Base-by-base conservation (phyloP, 2,888 invertebrate species). In the Leucoptera coffeella region DNA sequence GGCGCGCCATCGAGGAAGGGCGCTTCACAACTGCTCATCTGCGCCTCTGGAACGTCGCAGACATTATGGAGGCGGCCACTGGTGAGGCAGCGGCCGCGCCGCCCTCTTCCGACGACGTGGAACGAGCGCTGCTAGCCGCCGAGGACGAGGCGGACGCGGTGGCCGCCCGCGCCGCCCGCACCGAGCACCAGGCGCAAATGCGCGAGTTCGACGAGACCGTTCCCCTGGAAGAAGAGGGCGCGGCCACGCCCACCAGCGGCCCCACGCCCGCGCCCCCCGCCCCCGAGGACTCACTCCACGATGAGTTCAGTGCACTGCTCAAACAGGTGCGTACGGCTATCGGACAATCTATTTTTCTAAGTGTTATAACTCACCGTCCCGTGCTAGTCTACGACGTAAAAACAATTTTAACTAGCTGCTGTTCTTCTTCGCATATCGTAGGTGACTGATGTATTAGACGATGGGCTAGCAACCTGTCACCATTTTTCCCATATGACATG, bases 21-120 rank as follows among this genome's bases (percentile, higher is more conserved):
- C 95, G 94, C 65, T 99, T 99, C 57, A 99, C 96, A 14, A 94
- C 97, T 9, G 90, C 93, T 0, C 94, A 88, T 61, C 92, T 99
- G 67, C 90, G 93, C 50, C 82, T 96, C 58, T 82, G 84, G 29
- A 81, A 87, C 46, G 81, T 82, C 35, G 80, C 87, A 15, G 34
- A 17, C 21, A 23, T 69, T 73, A 26, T 4, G 23, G 20, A 20
- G 10, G 28, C 31, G 17, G 32, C 28, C 12, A 32, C 31, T 17
- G 32, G 29, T 12, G 32, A 33, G 15, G 38, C 22, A 5, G 28
- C n/a, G 29, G 17, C 22, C 32, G 22, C 22, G 29, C 27, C 15
- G 19, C 11, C 2, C 15, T 59, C 86, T 85, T 55, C 65, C 86
- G 28, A 87, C 85, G 50, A 88, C 69, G 74, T 87, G 32, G 91